phyloP scores from a whole-genome alignment of 2,888 invertebrate genomes.

The Pyrochroa serraticornis region DNA sequence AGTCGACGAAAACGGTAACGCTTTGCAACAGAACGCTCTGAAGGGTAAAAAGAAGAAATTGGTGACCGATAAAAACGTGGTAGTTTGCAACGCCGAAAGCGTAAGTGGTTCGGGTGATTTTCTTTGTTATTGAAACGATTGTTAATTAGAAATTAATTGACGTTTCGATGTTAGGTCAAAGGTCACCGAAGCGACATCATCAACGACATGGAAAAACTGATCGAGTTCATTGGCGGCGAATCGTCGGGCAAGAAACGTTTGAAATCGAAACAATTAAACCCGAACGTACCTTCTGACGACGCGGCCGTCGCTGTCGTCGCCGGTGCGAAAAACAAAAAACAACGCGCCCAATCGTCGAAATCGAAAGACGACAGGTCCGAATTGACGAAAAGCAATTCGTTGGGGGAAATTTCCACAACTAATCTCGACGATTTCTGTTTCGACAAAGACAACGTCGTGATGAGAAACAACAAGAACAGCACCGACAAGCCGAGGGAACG shows the following conservation, averaged over 20 bases:
- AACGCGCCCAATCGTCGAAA: conserved; percentile 41
- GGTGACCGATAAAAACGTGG: conserved; percentile 59
- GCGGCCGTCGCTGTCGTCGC: conserved; percentile 22
- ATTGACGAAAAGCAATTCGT: conserved; percentile 75
- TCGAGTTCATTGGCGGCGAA: conserved; percentile 73
- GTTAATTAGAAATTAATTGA: not conserved
- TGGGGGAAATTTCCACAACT: conserved; percentile 81
- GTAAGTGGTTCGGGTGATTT: conserved; percentile 47
- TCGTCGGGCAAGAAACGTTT: conserved; percentile 31
- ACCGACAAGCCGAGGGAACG: conserved; percentile 48
- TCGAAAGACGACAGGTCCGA: conserved; percentile 52
- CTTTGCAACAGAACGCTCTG: conserved; percentile 63
- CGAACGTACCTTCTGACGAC: conserved; percentile 45
- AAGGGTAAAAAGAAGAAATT: conserved; percentile 67
- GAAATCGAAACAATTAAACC: conserved; percentile 47
- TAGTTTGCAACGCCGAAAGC: conserved; percentile 57
- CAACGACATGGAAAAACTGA: conserved; percentile 74
- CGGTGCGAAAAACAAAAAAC: conserved; percentile 44
- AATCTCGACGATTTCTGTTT: conserved; percentile 69
- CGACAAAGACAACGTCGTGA: conserved; percentile 41
- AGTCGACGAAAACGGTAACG: conserved; percentile 83
- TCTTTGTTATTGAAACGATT: too few species aligned
- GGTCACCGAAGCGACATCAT: conserved; percentile 77
- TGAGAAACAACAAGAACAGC: conserved; percentile 48
- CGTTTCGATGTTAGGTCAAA: conserved; percentile 66